Percentiles rank a stretch among this genome's conserved stretches.
Evolutionary conservation across 92 coral and sea anemone species (phyloP).

Genomic region (Scolanthus callimorphus): DNA sequence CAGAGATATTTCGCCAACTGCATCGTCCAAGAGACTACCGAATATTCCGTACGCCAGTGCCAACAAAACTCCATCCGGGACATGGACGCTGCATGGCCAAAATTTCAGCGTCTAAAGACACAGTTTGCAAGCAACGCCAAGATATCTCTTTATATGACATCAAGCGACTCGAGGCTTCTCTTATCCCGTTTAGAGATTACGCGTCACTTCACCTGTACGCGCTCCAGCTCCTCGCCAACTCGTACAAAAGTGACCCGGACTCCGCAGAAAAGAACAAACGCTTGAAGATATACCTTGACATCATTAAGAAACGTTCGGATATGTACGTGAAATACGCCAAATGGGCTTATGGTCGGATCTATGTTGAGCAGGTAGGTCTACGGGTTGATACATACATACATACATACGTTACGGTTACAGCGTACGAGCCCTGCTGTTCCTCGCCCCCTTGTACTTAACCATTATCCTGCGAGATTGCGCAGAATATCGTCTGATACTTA

Average conservation of each 20-base stretch:
- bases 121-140: not conserved
- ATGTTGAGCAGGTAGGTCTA: not conserved
- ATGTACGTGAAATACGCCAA: not conserved
- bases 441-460: too few relatives aligned
- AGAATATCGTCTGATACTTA: too few relatives aligned
- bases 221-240: not conserved
- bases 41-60: not conserved
- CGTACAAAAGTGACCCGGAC: not conserved
- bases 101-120: not conserved
- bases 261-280: not conserved
- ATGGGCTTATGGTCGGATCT: not conserved
- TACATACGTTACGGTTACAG: too few relatives aligned
- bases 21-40: not conserved
- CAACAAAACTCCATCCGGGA: not conserved
- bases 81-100: not conserved
- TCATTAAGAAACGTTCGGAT: not conserved
- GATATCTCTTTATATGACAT: not conserved
- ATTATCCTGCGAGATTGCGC: too few relatives aligned
- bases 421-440: too few relatives aligned
- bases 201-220: constrained; percentile 9
- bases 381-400: too few relatives aligned
- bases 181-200: constrained; percentile 5
- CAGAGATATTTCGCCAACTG: constrained; percentile 5
- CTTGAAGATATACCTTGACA: not conserved
- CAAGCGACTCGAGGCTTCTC: constrained; percentile 2